Conservation (phyloP, 2,888 invertebrate genomes). For the Synanthedon tipuliformis region DNA sequence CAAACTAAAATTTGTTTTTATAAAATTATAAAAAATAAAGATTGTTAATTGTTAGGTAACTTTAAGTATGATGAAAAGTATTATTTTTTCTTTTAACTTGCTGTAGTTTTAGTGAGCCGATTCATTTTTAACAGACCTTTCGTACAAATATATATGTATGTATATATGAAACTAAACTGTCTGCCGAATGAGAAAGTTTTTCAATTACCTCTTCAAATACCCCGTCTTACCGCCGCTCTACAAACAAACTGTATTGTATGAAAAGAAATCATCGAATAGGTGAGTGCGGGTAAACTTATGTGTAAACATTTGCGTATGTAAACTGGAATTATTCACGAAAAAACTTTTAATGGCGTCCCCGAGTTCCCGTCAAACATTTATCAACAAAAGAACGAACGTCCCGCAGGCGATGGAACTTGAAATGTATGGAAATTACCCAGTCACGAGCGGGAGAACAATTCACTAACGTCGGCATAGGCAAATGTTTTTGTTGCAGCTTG, state of each 20-base stretch:
- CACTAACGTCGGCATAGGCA: conserved; percentile 67
- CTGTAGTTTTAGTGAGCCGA: too few species aligned
- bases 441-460: conserved; percentile 69
- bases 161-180: conserved; percentile 17
- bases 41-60: too few species aligned
- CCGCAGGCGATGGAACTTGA: conserved; percentile 71
- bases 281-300: conserved; percentile 62
- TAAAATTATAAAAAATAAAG: too few species aligned
- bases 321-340: conserved; percentile 70
- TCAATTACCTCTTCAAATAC: conserved; percentile 60
- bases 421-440: conserved; percentile 71
- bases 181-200: conserved; percentile 37
- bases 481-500: conserved; percentile 68
- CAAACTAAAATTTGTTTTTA: too few species aligned
- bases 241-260: conserved; percentile 54
- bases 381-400: conserved; percentile 71
- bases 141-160: too few species aligned
- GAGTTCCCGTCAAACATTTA: conserved; percentile 71
- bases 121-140: too few species aligned
- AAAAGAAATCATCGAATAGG: conserved; percentile 69
- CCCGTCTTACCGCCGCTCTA: conserved; percentile 43
- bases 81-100: too few species aligned
- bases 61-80: too few species aligned
- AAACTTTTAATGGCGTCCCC: conserved; percentile 71
- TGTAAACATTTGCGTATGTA: conserved; percentile 71